Percentiles rank a stretch among this genome's conserved stretches.
Conservation (phyloP, 1,140 invertebrate genomes). For the Plectrocnemia conspersa region DNA sequence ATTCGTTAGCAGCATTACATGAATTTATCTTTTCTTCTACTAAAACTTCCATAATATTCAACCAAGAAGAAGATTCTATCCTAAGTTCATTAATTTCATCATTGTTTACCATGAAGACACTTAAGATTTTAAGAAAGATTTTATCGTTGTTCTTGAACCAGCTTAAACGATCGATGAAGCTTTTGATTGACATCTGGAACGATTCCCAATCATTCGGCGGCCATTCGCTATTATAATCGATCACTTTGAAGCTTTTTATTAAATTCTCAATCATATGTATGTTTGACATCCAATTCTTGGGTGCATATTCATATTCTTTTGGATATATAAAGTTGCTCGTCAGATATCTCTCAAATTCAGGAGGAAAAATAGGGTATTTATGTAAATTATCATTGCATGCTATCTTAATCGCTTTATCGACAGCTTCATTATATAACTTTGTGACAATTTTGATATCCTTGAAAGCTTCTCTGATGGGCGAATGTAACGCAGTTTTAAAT, state of each 20-base stretch:
- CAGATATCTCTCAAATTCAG: constrained; percentile 45
- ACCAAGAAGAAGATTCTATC: no score
- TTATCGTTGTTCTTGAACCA: constrained; percentile 46
- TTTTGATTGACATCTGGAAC: constrained; percentile 43
- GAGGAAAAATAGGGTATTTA: constrained; percentile 46
- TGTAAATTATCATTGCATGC: constrained; percentile 52
- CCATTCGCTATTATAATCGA: constrained; percentile 37
- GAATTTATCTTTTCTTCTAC: constrained; percentile 49
- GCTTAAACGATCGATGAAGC: constrained; percentile 45
- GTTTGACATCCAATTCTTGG: constrained; percentile 44
- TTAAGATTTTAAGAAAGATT: constrained; percentile 45
- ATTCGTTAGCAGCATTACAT: constrained; percentile 42
- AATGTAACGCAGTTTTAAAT: constrained; percentile 52
- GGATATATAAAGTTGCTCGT: constrained; percentile 42
- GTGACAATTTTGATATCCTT: constrained; percentile 56
- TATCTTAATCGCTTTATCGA: constrained; percentile 57
- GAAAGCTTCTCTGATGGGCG: constrained; percentile 45
- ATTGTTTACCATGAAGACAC: constrained; percentile 41
- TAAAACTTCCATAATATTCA: constrained; percentile 47
- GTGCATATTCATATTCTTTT: constrained; percentile 48
- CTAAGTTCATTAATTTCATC: no score
- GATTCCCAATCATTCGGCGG: constrained; percentile 36
- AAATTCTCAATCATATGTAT: constrained; percentile 39
- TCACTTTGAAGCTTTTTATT: constrained; percentile 44
- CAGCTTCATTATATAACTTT: constrained; percentile 60